Percentiles rank a stretch among this genome's conserved stretches.
Evolutionary conservation across 2,113 vertebrate species (phyloP).

Genomic region (Leptosomus discolor): DNA sequence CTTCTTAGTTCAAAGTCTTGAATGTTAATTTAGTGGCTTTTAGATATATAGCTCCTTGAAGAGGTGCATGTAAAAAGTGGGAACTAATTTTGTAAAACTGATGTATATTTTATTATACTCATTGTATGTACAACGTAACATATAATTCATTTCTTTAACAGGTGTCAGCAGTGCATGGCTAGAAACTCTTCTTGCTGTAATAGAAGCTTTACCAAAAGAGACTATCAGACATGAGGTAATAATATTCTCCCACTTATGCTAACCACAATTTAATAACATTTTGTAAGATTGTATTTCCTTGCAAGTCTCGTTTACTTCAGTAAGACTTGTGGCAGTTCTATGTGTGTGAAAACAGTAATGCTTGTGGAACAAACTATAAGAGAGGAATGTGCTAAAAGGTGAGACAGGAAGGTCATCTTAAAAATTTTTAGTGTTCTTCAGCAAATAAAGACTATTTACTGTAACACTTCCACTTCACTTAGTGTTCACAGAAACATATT

Average conservation of each 20-base stretch:
- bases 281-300: neutral
- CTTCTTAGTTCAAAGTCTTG: neutral
- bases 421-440: neutral
- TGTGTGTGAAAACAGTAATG: neutral
- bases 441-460: neutral
- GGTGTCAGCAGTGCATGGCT: slow-evolving; percentile 93
- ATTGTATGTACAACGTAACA: neutral
- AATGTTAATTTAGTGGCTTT: neutral
- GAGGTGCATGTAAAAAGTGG: neutral
- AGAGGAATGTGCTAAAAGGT: neutral
- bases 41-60: neutral
- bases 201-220: slow-evolving; percentile 90
- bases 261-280: neutral
- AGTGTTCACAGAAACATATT: neutral
- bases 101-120: neutral
- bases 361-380: neutral
- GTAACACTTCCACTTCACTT: neutral
- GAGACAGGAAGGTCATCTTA: neutral
- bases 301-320: neutral
- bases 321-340: neutral
- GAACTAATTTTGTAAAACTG: neutral
- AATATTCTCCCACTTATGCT: neutral
- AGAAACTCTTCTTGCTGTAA: slow-evolving; percentile 89
- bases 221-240: slow-evolving; percentile 91
- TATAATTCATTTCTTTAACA: slow-evolving; percentile 59